These are phyloP conservation scores for Bimastos eiseni DNA, from an alignment of 2,888 invertebrate species.

Conservation along the genomic window DNA sequence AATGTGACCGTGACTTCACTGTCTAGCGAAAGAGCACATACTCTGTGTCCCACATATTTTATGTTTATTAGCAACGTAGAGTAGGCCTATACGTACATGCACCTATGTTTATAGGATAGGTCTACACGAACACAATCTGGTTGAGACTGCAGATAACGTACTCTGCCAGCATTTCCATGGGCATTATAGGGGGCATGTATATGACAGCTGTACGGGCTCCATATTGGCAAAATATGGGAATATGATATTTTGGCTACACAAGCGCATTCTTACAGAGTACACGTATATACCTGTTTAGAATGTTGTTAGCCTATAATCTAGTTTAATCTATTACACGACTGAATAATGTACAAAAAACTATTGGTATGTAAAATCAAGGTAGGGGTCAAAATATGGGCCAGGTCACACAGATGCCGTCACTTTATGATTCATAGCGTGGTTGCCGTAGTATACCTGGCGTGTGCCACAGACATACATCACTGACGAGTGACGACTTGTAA, in stretches of 20 bases:
- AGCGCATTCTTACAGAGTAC: too few relatives aligned
- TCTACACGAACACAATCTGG: neutral
- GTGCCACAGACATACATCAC: neutral
- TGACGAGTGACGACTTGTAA: neutral
- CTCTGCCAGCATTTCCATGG: too few relatives aligned
- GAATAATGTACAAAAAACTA: neutral
- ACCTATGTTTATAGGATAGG: too few relatives aligned
- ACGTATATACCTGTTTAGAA: too few relatives aligned
- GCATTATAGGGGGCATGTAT: too few relatives aligned
- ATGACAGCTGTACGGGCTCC: too few relatives aligned
- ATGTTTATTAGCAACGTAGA: neutral
- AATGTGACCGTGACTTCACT: neutral
- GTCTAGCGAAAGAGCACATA: neutral
- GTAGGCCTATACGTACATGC: neutral
- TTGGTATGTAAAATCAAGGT: neutral
- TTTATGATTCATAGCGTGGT: neutral
- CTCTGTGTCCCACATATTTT: neutral
- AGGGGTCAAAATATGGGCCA: neutral
- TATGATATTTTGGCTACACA: too few relatives aligned
- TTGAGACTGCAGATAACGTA: neutral
- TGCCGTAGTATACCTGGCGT: neutral
- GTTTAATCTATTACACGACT: too few relatives aligned
- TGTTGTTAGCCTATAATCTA: too few relatives aligned
- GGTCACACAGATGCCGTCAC: neutral
- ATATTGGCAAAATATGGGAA: too few relatives aligned